Evolutionary conservation across 2,113 vertebrate species (phyloP).

Genomic region (Verasper variegatus): DNA sequence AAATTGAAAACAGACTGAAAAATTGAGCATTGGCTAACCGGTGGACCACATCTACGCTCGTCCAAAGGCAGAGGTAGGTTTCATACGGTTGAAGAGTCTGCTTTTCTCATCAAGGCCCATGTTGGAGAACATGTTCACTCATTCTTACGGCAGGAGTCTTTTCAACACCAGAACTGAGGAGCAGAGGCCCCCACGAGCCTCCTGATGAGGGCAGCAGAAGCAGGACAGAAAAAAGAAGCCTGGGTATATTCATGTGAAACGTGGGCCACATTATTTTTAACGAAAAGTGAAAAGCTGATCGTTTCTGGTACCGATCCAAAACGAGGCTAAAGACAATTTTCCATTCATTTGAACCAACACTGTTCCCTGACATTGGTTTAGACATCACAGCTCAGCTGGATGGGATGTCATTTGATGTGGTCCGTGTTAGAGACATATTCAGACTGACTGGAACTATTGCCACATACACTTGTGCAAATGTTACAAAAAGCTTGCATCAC

Average conservation of each 20-base stretch:
- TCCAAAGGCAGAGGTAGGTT: constrained; percentile 48
- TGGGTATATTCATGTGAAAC: constrained; percentile 48
- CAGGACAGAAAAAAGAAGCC: constrained; percentile 22
- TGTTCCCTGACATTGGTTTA: constrained; percentile 37
- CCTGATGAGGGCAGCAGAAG: constrained; percentile 75
- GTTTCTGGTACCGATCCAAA: constrained; percentile 35
- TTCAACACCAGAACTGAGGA: constrained; percentile 64
- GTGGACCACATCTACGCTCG: constrained; percentile 56
- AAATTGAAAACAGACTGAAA: constrained; percentile 70
- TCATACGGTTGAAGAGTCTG: constrained; percentile 57
- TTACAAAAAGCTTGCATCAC: constrained; percentile 57
- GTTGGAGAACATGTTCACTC: constrained; percentile 70
- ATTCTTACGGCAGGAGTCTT: constrained; percentile 59
- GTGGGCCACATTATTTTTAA: constrained; percentile 35
- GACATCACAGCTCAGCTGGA: constrained; percentile 11
- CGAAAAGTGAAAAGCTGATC: constrained; percentile 56
- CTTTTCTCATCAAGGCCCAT: constrained; percentile 68
- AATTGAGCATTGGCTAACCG: constrained; percentile 54
- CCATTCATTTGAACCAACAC: constrained; percentile 36
- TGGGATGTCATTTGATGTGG: constrained; percentile 53
- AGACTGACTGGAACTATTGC: constrained; percentile 62
- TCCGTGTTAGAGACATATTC: constrained; percentile 40
- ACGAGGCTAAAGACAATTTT: constrained; percentile 47
- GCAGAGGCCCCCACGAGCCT: constrained; percentile 47
- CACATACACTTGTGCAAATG: constrained; percentile 46